Base-by-base conservation (phyloP, 2,888 invertebrate species). In the Proisotoma minuta region DNA sequence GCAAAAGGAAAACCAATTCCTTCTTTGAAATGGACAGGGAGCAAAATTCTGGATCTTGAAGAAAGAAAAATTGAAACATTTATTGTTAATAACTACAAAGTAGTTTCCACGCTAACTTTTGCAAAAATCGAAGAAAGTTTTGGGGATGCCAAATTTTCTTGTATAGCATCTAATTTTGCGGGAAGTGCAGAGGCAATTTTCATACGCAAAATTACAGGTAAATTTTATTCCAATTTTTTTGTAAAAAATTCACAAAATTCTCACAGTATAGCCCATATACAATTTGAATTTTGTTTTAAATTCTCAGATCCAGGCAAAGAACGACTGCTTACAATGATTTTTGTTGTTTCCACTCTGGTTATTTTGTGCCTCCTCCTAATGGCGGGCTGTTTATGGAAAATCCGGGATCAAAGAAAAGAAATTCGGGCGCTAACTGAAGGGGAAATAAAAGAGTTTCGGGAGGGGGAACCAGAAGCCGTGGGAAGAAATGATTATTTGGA, bases 361-460 rank as follows among this genome's bases (percentile, higher is more conserved):
- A 10, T 49, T 3, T 20, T 54, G n/a, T 62, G 62, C 39, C n/a
- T 64, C 1, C 22, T 62, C 3, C 18, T 49, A 2, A 34, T 67
- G 28, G 24, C n/a, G 8, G 18, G 59, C 5, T 64, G 62, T 29
- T 67, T 63, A 64, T 50, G 28, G 12, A 64, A 63, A 24, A 34
- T 67, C 12, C 24, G 15, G n/a, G 39, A 34, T 3, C 64, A 62
- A 40, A 39, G 40, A 8, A 24, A 26, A 10, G 39, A 62, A 51
- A 22, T 67, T 3, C 59, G 60, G 10, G 48, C 57, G 8, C 40
- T 67, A 22, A 64, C 63, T 0, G 62, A 64, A 18, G 62, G 59
- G 8, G 67, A 67, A 51, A 48, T 67, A 1, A 60, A 43, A 23
- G 64, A 67, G 39, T 67, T 67, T 54, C 50, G 52, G 2, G 40